Conservation (phyloP, 1,140 invertebrate species). For the Scaptodrosophila lebanonensis region DNA sequence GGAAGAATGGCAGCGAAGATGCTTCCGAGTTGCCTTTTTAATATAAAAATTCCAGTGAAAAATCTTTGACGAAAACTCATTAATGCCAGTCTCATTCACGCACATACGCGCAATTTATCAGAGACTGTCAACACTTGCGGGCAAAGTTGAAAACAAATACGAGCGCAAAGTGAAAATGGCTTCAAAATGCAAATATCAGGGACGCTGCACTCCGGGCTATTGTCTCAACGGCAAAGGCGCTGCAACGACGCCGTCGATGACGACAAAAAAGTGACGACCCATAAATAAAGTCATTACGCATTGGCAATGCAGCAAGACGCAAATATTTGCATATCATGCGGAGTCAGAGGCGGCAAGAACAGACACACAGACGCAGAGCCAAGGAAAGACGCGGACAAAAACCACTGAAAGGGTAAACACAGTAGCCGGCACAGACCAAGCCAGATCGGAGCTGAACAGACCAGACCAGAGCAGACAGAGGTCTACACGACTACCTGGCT, state of each 20-base stretch:
- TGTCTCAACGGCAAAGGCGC: constrained; percentile 31
- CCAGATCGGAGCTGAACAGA: too few species aligned
- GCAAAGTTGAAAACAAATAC: constrained; percentile 22
- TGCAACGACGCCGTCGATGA: too few species aligned
- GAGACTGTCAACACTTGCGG: constrained; percentile 46
- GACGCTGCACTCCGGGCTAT: constrained; percentile 34
- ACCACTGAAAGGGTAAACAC: constrained; percentile 26
- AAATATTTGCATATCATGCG: constrained; percentile 62
- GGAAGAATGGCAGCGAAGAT: neutral
- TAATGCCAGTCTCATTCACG: constrained; percentile 59
- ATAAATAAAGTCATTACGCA: constrained; percentile 74
- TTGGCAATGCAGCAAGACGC: constrained; percentile 28
- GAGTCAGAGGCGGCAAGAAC: constrained; percentile 8
- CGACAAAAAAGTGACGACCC: constrained; percentile 12
- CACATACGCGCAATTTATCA: too few species aligned
- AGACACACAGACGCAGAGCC: constrained; percentile 1
- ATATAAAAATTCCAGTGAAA: constrained; percentile 35
- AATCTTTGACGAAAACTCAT: constrained; percentile 38
- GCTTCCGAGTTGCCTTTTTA: neutral
- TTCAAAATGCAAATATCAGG: constrained; percentile 58
- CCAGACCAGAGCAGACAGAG: too few species aligned
- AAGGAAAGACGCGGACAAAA: neutral
- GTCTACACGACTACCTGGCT: too few species aligned
- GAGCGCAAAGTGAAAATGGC: constrained; percentile 20
- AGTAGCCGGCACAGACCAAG: constrained; percentile 12